These are phyloP conservation scores for Tenthredo scrophulariae DNA, from an alignment of 2,888 invertebrate species.

Conservation along the genomic window DNA sequence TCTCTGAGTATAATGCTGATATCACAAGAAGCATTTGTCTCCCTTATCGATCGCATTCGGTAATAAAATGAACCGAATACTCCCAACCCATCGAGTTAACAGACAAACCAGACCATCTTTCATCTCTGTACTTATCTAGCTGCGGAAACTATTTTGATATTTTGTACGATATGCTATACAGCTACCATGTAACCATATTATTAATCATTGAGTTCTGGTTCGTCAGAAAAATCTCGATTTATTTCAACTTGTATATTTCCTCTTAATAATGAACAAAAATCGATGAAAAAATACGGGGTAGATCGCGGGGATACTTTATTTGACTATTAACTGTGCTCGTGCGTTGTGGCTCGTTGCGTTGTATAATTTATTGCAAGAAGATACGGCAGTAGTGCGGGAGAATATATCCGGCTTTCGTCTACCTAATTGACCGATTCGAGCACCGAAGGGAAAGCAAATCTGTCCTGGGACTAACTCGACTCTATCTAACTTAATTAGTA, in stretches of 20 bases:
- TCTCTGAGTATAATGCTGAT: background rate
- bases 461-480: slow-evolving; percentile 35
- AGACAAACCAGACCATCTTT: background rate
- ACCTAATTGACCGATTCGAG: slow-evolving; percentile 25
- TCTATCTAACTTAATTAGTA: slow-evolving; percentile 40
- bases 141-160: background rate
- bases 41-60: slow-evolving; percentile 1
- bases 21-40: slow-evolving; percentile 18
- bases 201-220: background rate
- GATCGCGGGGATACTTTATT: background rate
- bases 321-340: background rate
- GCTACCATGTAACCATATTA: background rate
- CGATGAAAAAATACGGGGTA: background rate
- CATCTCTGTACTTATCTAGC: background rate
- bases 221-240: background rate
- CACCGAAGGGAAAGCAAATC: slow-evolving; percentile 8
- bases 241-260: background rate
- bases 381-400: background rate
- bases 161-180: background rate
- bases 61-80: background rate
- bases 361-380: background rate
- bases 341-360: background rate
- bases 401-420: background rate
- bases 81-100: background rate
- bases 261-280: background rate